Base-by-base conservation (phyloP, 2,888 invertebrate genomes). In the Antheraea yamamai region DNA sequence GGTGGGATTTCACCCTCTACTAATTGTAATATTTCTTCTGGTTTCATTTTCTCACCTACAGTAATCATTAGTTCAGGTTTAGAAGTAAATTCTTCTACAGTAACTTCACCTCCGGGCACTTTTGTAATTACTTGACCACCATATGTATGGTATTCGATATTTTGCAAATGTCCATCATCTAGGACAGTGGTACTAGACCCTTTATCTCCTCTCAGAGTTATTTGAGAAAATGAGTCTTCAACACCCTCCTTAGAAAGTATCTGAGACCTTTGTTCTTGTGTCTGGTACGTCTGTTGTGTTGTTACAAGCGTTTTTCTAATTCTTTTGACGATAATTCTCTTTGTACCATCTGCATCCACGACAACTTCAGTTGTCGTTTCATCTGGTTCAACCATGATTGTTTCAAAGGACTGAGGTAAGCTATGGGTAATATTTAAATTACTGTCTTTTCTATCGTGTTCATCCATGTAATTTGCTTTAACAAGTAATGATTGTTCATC, bases 291-390 rank as follows among this genome's bases (percentile, higher is more conserved):
- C 84, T 97, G 96, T 83, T 97, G 96, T 72, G 96, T 95, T 52
- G 96, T 95, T 0, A 97, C 96, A 30, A 96, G 90, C 0, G 97
- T 97, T 82, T 96, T 96, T 75, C 97, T 96, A 8, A 97, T 87
- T 89, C 97, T 97, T 79, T 96, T 96, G 0, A 98, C 96, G 76
- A 98, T 97, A 73, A 98, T 97, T 80, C 97, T 95, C 84, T 97
- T 97, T 0, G 97, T 97, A 7, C 98, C 98, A 87, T 98, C 97
- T 26, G 97, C 96, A 83, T 97, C 97, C 0, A 97, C 96, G n/a
- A 97, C 96, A 4, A 97, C 97, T 91, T 97, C 97, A 0, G 97
- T 98, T 0, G 97, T 97, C 2, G 97, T 97, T 86, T 97, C 97
- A 87, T 97, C 97, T 0, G 98, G 98, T 87, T 98, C 97, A 0